phyloP scores from a whole-genome alignment of 2,888 invertebrate genomes.

The Glyphotaelius pellucidus region DNA sequence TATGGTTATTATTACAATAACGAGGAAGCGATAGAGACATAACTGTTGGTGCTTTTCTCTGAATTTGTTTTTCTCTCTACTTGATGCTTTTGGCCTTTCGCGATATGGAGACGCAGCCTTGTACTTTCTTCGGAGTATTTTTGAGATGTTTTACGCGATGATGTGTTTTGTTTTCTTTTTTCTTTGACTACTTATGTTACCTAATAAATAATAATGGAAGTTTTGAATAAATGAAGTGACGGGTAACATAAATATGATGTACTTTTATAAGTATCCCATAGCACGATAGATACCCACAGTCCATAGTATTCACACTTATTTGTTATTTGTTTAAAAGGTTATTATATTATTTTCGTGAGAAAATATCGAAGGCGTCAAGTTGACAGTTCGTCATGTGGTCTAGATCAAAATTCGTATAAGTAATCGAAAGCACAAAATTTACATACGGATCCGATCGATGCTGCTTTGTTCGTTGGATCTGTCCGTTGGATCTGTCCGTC shows the following conservation, averaged over 20 bases:
- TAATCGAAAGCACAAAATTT: no score
- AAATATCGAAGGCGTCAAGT: no score
- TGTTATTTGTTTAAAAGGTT: no score
- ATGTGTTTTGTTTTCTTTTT: neutral
- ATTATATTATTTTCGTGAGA: no score
- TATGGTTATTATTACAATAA: conserved; percentile 50
- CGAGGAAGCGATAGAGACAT: conserved; percentile 44
- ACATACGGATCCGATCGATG: no score
- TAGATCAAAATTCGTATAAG: no score
- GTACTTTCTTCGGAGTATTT: neutral
- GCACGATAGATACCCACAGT: no score
- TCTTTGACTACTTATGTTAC: neutral
- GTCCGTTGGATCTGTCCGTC: no score
- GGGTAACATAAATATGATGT: neutral
- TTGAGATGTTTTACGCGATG: neutral
- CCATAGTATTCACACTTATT: no score
- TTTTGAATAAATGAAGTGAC: neutral
- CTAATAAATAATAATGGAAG: neutral
- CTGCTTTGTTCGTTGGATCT: no score
- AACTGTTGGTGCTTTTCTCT: conserved; percentile 49
- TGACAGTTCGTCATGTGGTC: no score
- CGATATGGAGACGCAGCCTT: neutral
- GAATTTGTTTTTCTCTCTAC: conserved; percentile 45
- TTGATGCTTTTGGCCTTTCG: conserved; percentile 12
- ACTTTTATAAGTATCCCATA: no score